These are phyloP conservation scores for Eueides isabella DNA, from an alignment of 1,140 invertebrate species.

Conservation along the genomic window DNA sequence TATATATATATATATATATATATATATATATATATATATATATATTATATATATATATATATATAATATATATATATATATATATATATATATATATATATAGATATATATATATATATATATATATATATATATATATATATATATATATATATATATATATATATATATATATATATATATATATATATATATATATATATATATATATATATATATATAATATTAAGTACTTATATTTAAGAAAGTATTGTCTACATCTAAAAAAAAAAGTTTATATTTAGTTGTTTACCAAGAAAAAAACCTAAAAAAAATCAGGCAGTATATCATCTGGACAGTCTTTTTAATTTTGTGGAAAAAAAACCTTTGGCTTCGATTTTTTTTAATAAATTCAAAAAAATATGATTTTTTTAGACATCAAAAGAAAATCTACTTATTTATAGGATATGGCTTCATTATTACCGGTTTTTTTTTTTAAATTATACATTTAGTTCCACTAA, in stretches of 20 bases:
- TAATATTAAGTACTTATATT: not conserved
- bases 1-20: not conserved
- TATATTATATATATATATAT: too few relatives aligned
- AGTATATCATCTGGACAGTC: conserved; percentile 17
- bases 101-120: not conserved
- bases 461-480: too few relatives aligned
- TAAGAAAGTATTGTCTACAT: not conserved
- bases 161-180: not conserved
- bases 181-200: not conserved
- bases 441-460: too few relatives aligned
- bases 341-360: conserved; percentile 13
- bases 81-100: not conserved
- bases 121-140: not conserved
- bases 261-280: not conserved
- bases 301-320: conserved; percentile 1
- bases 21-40: not conserved
- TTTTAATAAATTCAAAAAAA: not conserved
- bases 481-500: too few relatives aligned
- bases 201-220: not conserved
- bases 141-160: not conserved
- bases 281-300: not conserved
- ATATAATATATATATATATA: not conserved
- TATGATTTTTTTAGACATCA: too few relatives aligned
- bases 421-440: too few relatives aligned
- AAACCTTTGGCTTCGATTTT: conserved; percentile 16